Evolutionary conservation across 2,888 invertebrate genomes (phyloP).

Genomic region (Pardosa pseudoannulata): DNA sequence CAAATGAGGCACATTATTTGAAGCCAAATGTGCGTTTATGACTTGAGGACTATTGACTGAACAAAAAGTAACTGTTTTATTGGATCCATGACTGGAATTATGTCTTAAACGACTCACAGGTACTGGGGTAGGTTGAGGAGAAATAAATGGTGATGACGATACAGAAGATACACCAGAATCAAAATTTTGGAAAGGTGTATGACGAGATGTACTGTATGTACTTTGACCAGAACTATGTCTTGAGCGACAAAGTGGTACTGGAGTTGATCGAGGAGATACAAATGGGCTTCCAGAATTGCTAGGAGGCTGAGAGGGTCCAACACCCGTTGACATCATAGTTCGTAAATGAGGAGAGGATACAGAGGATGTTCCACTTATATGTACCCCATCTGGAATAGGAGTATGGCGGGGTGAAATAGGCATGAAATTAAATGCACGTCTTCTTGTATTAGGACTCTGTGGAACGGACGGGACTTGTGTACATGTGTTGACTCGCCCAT

Average conservation of each 20-base stretch:
- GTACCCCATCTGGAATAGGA: slow-evolving; percentile 74
- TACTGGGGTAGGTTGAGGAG: slow-evolving; percentile 75
- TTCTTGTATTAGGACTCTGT: slow-evolving; percentile 86
- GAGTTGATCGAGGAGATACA: slow-evolving; percentile 84
- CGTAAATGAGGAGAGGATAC: slow-evolving; percentile 54
- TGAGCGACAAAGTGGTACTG: slow-evolving; percentile 75
- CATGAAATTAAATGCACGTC: slow-evolving; percentile 89
- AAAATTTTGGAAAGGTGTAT: slow-evolving; percentile 73
- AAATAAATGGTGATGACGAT: slow-evolving; percentile 76
- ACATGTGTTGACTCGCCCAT: slow-evolving; percentile 36
- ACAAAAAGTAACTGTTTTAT: slow-evolving; percentile 70
- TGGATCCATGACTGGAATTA: slow-evolving; percentile 64
- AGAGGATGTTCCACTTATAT: neutral
- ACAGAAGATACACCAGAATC: slow-evolving; percentile 76
- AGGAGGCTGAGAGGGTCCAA: slow-evolving; percentile 81
- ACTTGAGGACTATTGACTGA: slow-evolving; percentile 56
- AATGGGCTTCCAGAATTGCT: slow-evolving; percentile 87
- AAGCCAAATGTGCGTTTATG: slow-evolving; percentile 33
- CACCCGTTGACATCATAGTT: slow-evolving; percentile 72
- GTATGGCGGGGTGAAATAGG: slow-evolving; percentile 86
- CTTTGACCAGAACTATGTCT: slow-evolving; percentile 76
- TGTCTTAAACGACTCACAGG: slow-evolving; percentile 72
- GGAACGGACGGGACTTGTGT: slow-evolving; percentile 79
- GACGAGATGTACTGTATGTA: slow-evolving; percentile 72
- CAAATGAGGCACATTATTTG: slow-evolving; percentile 29